Conservation (phyloP, 2,113 vertebrate genomes). For the Polyodon spathula region DNA sequence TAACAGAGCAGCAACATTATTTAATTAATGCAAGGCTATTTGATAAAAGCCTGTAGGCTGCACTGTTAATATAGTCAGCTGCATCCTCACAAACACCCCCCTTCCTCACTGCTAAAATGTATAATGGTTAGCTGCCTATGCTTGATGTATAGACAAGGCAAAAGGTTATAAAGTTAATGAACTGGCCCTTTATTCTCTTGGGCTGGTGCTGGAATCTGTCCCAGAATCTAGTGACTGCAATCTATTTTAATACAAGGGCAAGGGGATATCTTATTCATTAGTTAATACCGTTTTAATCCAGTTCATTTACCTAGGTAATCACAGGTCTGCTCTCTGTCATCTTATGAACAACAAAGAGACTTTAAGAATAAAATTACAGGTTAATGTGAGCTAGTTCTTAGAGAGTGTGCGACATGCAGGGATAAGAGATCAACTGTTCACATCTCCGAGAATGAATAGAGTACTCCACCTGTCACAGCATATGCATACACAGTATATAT, state of each 20-base stretch:
- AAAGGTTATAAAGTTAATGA: slow-evolving; percentile 14
- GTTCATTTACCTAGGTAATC: slow-evolving; percentile 2
- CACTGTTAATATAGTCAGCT: neutral
- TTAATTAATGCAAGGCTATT: neutral
- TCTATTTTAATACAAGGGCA: neutral
- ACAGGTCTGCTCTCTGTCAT: neutral
- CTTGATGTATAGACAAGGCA: slow-evolving; percentile 5
- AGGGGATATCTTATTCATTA: neutral
- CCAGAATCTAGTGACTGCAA: slow-evolving; percentile 1
- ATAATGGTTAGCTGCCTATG: neutral
- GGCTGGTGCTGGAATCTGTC: slow-evolving; percentile 10
- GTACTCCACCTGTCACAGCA: too few relatives aligned
- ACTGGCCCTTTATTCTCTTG: slow-evolving; percentile 9
- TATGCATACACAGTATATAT: too few relatives aligned
- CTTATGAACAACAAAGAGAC: too few relatives aligned
- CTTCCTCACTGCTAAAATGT: slow-evolving; percentile 8
- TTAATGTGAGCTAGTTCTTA: too few relatives aligned
- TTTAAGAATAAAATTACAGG: too few relatives aligned
- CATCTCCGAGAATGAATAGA: too few relatives aligned
- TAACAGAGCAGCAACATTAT: neutral
- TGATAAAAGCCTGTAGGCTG: neutral
- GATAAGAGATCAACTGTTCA: too few relatives aligned
- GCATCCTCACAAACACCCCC: neutral
- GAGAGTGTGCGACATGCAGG: too few relatives aligned
- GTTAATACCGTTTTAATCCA: slow-evolving; percentile 5